A percentile compares a stretch with the other conserved stretches of the same genome.
Conservation (phyloP, 2,888 invertebrate genomes). For the Ichneumoninae sp. region DNA sequence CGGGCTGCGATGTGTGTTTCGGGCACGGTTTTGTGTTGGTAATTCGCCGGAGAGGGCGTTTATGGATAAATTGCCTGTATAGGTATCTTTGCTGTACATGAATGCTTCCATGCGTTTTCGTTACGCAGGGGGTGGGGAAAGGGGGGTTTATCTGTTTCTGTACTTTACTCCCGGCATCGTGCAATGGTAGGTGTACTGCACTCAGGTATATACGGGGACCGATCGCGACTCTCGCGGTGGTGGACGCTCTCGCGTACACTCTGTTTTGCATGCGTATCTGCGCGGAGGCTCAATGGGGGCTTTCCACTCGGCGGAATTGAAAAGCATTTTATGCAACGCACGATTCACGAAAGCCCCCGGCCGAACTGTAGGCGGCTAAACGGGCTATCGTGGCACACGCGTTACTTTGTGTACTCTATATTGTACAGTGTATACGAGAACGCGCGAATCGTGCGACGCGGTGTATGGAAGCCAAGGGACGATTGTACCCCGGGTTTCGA, state of each 20-base stretch:
- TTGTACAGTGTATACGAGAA: conserved; percentile 10
- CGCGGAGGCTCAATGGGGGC: conserved; percentile 75
- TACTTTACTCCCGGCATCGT: conserved; percentile 20
- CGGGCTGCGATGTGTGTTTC: conserved; percentile 22
- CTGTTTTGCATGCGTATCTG: conserved; percentile 80
- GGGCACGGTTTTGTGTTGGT: conserved; percentile 26
- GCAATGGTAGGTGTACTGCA: conserved; percentile 15
- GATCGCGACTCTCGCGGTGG: conserved; percentile 22
- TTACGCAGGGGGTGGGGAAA: background rate
- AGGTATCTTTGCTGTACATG: conserved; percentile 62
- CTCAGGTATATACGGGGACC: conserved; percentile 8
- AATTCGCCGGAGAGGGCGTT: conserved; percentile 3
- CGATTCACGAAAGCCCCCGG: conserved; percentile 5
- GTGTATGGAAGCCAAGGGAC: conserved; percentile 1
- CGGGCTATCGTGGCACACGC: conserved; percentile 50
- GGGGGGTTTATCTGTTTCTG: conserved; percentile 25
- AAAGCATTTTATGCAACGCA: conserved; percentile 78
- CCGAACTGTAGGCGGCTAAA: conserved; percentile 6
- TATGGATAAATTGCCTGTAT: conserved; percentile 20
- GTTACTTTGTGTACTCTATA: conserved; percentile 34
- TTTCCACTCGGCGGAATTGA: conserved; percentile 81
- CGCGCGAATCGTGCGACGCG: conserved; percentile 12
- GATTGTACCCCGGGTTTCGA: conserved; percentile 4
- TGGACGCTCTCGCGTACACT: conserved; percentile 40
- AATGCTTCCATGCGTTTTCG: conserved; percentile 47